A percentile compares a stretch with the other conserved stretches of the same genome.
phyloP scores from a whole-genome alignment of 2,113 vertebrate species.

The Pterophyllum scalare region DNA sequence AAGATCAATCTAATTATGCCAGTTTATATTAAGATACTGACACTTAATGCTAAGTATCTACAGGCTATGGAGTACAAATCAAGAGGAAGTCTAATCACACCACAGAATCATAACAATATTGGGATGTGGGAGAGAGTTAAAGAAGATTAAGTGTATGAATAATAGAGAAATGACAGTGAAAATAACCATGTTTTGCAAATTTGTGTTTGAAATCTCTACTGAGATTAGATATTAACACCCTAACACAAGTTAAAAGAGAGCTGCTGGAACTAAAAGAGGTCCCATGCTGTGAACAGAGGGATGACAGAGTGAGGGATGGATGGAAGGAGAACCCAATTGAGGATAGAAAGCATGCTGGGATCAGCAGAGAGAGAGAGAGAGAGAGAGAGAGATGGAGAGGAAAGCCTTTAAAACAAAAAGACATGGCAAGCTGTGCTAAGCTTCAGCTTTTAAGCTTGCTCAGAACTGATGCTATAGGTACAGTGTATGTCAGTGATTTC shows the following conservation, averaged over 20 bases:
- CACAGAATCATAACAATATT: neutral
- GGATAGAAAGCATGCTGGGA: constrained; percentile 38
- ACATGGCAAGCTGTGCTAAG: constrained; percentile 52
- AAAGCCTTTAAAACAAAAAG: constrained; percentile 37
- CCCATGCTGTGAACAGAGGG: constrained; percentile 19
- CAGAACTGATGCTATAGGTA: constrained; percentile 9
- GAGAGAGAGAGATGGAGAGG: neutral
- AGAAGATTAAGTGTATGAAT: neutral
- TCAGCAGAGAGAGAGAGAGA: constrained; percentile 1
- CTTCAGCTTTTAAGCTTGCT: constrained; percentile 28
- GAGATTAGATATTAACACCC: constrained; percentile 25
- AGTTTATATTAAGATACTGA: too few species aligned
- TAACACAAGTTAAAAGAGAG: neutral
- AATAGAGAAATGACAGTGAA: neutral
- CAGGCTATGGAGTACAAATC: neutral
- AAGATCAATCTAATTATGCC: too few species aligned
- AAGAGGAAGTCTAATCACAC: neutral
- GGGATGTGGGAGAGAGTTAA: neutral
- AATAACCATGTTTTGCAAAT: constrained; percentile 1
- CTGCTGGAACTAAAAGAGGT: constrained; percentile 12
- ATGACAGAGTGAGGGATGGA: neutral
- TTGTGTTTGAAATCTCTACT: constrained; percentile 16
- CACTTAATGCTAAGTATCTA: neutral
- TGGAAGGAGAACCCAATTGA: constrained; percentile 18
- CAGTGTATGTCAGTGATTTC: neutral